Conservation (phyloP, 2,888 invertebrate genomes). For the Tipula unca region DNA sequence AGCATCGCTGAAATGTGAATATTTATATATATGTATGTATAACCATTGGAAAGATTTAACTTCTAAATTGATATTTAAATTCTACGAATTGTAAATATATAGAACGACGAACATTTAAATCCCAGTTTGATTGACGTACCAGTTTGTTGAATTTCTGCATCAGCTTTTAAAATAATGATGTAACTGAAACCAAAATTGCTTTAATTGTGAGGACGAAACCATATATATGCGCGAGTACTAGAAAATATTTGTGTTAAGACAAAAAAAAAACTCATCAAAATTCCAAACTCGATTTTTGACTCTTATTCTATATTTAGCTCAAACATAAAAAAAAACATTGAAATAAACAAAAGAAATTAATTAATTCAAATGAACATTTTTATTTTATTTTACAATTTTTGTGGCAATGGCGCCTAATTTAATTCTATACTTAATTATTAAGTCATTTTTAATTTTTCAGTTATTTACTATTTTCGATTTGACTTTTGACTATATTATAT, state of each 20-base stretch:
- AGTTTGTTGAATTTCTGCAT: neutral
- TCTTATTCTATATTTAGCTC: neutral
- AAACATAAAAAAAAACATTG: neutral
- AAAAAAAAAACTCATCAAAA: neutral
- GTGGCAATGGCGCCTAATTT: constrained; percentile 14
- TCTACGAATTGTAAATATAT: neutral
- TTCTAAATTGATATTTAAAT: neutral
- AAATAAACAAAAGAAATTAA: neutral
- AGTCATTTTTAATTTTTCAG: neutral
- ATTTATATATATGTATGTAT: too few species aligned
- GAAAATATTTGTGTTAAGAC: neutral
- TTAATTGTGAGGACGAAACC: neutral
- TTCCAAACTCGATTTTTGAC: neutral
- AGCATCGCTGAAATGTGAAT: too few species aligned
- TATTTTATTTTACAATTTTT: neutral
- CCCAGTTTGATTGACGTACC: neutral
- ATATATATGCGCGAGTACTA: neutral
- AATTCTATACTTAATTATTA: neutral
- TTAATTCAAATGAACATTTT: neutral
- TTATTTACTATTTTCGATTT: neutral
- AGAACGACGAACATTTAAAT: neutral
- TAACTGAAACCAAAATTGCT: neutral
- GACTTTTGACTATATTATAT: neutral
- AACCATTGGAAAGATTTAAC: too few species aligned
- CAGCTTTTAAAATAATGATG: neutral